Evolutionary conservation across 2,797 vertebrate genomes (phyloP), one percentile per base, ranked within the genome.

Genomic region (Phalloptychus januarius): DNA sequence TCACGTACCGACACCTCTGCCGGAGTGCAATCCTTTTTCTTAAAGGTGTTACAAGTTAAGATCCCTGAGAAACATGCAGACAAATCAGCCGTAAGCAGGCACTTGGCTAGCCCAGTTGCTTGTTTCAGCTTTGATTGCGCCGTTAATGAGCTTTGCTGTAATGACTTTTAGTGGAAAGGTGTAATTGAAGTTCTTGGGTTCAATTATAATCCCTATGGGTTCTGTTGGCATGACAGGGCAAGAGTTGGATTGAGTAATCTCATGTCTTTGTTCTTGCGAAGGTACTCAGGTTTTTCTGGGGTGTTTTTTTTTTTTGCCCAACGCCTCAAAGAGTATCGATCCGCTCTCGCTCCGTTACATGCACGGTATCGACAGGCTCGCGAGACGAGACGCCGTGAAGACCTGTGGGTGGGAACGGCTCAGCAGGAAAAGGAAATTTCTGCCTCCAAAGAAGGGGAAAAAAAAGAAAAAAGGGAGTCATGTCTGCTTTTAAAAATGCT

Each of bases 91-190:
- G 58, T 71, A 78, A 85, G 83, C 81, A 79, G 82, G 83, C 72
- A 79, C 78, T 77, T 56, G 63, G 83, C 56, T 46, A 76, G 76
- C 75, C 58, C 20, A 5, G 1, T 69, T 20, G 69, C 79, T 54
- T 80, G 69, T 75, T 79, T 31, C 65, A 40, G 42, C 72, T 79
- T 81, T 85, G 85, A 90, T 86, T 77, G 77, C 5, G 0, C 71
- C 46, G 69, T 85, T 92, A 89, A 94, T 91, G 87, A 91, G 80
- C 80, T 84, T 77, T 16, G 50, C 75, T 79, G n/a, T 83, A 88
- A 90, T 82, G 88, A 78, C 86, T 84, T 86, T 84, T 44, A 75
- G 45, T 44, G 72, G 71, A 76, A 84, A 85, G 52, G 74, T 85
- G 69, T 81, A 84, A 89, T 82, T 81, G 52, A 85, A 88, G 74